A percentile compares a stretch with the other conserved stretches of the same genome.
Evolutionary conservation across 23 tunicate species (phyloP).

Genomic region (Pegea sp.): DNA sequence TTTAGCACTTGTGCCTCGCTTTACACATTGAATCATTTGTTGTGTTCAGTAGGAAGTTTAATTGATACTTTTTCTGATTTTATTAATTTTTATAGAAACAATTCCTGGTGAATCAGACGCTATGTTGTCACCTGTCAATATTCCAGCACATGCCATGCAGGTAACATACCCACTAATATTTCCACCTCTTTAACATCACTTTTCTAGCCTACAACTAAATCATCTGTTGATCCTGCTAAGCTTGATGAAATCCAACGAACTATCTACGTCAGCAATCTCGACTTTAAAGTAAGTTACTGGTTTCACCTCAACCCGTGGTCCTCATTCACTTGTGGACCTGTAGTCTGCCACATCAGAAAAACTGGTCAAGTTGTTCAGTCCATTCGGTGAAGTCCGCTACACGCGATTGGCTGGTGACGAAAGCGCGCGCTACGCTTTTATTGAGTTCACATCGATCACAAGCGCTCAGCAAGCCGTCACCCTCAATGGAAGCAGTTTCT

Average conservation of each 20-base stretch:
- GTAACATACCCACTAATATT: no score
- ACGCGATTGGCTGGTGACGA: slow-evolving; percentile 85
- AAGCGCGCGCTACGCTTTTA: slow-evolving; percentile 54
- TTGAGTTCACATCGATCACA: slow-evolving; percentile 39
- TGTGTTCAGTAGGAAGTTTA: no score
- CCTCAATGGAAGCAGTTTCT: slow-evolving; percentile 34
- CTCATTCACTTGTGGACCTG: background rate
- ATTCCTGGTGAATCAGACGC: no score
- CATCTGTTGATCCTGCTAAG: slow-evolving; percentile 41
- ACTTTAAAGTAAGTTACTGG: slow-evolving; percentile 26
- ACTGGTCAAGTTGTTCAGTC: slow-evolving; percentile 22
- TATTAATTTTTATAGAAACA: no score
- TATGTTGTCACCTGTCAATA: no score
- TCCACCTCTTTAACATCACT: no score
- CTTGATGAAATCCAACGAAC: slow-evolving; percentile 66
- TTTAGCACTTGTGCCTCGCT: no score
- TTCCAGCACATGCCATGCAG: no score
- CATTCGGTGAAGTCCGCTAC: slow-evolving; percentile 58
- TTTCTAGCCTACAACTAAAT: no score
- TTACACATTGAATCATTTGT: no score
- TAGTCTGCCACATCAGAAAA: slow-evolving; percentile 71
- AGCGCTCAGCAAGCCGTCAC: slow-evolving; percentile 34
- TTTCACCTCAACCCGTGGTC: no score
- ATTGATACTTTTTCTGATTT: no score
- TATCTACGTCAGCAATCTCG: slow-evolving; percentile 75